Evolutionary conservation across 2,888 invertebrate species (phyloP).

Genomic region (Cryptophagus acutangulus): DNA sequence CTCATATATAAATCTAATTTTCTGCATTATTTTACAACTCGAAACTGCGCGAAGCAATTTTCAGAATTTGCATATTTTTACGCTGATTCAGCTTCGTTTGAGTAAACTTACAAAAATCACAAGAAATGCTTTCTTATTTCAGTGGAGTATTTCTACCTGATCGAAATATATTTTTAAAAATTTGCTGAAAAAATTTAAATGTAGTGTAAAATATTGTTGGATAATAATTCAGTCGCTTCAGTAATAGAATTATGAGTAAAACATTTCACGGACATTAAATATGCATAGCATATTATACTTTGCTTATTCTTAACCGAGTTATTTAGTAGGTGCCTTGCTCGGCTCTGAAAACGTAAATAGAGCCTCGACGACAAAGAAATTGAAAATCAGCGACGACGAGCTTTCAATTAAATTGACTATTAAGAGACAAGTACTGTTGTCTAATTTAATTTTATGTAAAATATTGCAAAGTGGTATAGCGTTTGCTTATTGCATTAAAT

Average conservation of each 20-base stretch:
- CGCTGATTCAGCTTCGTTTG: slow-evolving; percentile 10
- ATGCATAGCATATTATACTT: slow-evolving; percentile 41
- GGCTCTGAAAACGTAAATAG: slow-evolving; percentile 1
- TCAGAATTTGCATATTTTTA: slow-evolving; percentile 21
- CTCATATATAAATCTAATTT: slow-evolving; percentile 21
- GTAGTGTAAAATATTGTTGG: slow-evolving; percentile 29
- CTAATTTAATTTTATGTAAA: slow-evolving; percentile 32
- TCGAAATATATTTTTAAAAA: slow-evolving; percentile 3
- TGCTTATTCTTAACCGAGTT: slow-evolving; percentile 30
- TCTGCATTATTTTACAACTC: slow-evolving; percentile 16
- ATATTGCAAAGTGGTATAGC: slow-evolving; percentile 27
- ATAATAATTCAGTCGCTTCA: slow-evolving; percentile 24
- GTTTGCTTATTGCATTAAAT: slow-evolving; percentile 3
- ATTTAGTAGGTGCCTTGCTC: slow-evolving; percentile 19
- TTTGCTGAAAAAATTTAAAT: slow-evolving; percentile 11
- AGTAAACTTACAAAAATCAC: slow-evolving; percentile 4
- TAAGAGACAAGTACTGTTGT: slow-evolving; percentile 31
- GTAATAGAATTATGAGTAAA: slow-evolving; percentile 42
- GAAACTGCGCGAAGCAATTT: slow-evolving; percentile 14
- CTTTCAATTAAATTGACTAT: slow-evolving; percentile 33
- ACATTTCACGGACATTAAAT: slow-evolving; percentile 43
- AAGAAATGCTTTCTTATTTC: slow-evolving; percentile 1
- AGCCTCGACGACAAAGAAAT: slow-evolving; percentile 14
- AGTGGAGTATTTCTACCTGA: not conserved
- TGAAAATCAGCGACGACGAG: slow-evolving; percentile 17